Base-by-base conservation (phyloP, 2,113 vertebrate species). In the Chaetorhynchus papuensis region DNA sequence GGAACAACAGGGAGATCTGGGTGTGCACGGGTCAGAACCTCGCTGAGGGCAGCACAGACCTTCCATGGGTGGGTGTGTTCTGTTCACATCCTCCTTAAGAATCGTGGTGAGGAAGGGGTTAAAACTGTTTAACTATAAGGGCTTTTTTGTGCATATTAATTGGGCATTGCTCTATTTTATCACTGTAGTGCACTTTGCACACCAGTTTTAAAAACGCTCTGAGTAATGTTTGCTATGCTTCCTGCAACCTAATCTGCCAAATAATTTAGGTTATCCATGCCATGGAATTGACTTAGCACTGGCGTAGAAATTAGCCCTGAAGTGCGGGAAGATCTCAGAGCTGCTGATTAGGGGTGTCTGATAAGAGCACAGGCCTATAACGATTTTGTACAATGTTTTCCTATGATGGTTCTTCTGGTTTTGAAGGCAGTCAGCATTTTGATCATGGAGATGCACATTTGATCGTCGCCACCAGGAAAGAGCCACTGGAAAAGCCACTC, bases 171-270 rank as follows among this genome's bases (percentile, higher is more conserved):
- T 91, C 61, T 88, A 1, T 76, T 96, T 95, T 95, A 89, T 93
- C 44, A 2, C 80, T 20, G 15, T 13, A 17, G 53, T 87, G 74
- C 93, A 89, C 84, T 97, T 90, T 60, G 82, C 81, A 33, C 47
- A 68, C 85, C 66, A 18, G 63, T 83, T 89, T 85, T 54, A 19
- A 77, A 95, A 80, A 57, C 0, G 28, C 82, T 93, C 78, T 83
- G 64, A 94, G 85, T 96, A 77, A 81, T 24, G 52, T 95, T 96
- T 92, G 93, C 68, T 70, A 70, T 96, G 88, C 91, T 94, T 92
- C 59, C 78, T 72, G 71, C 69, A 47, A 26, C 60, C 69, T 94
- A 83, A 97, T 91, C 87, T 91, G 85, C 93, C 87, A 91, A 72
- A 78, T 86, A 64, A 95, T 93, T 89, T 83, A 50, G 91, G 89